A percentile compares a stretch with the other conserved stretches of the same genome.
Evolutionary conservation across 2,113 vertebrate species (phyloP).

Genomic region (Willisornis vidua): DNA sequence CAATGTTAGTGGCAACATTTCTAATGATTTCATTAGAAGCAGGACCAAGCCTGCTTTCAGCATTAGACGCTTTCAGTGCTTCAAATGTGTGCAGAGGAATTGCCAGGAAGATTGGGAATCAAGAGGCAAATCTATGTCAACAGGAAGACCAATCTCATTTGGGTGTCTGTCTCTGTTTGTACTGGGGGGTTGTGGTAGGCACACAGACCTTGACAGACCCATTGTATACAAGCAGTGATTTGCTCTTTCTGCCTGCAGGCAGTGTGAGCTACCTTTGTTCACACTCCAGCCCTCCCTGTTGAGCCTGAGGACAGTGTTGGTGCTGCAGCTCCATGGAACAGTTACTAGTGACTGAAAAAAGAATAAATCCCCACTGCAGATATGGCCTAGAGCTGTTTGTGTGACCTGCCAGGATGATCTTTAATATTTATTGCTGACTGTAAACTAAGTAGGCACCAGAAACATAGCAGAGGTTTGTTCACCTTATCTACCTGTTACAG

Average conservation of each 20-base stretch:
- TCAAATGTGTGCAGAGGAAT: not conserved
- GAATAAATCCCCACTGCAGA: not conserved
- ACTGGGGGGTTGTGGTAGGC: not conserved
- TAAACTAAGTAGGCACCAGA: not conserved
- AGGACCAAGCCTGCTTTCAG: conserved; percentile 35
- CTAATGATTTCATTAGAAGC: conserved; percentile 31
- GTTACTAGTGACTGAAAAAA: not conserved
- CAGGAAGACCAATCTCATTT: not conserved
- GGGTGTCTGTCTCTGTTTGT: not conserved
- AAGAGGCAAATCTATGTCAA: not conserved
- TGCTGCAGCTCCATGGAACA: not conserved
- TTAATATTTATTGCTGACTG: conserved; percentile 1
- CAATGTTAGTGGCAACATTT: not conserved
- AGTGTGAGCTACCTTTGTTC: not conserved
- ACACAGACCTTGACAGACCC: not conserved
- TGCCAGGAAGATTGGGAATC: not conserved
- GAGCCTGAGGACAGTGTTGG: not conserved
- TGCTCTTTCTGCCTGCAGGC: not conserved
- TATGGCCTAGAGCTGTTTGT: not conserved
- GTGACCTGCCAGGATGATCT: not conserved
- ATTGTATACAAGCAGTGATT: not conserved
- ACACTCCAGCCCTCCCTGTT: not conserved
- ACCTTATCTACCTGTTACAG: conserved; percentile 20
- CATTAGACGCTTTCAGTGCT: not conserved
- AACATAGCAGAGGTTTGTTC: not conserved